A percentile compares a stretch with the other conserved stretches of the same genome.
phyloP scores from a whole-genome alignment of 2,113 vertebrate genomes.

The Turnix velox region DNA sequence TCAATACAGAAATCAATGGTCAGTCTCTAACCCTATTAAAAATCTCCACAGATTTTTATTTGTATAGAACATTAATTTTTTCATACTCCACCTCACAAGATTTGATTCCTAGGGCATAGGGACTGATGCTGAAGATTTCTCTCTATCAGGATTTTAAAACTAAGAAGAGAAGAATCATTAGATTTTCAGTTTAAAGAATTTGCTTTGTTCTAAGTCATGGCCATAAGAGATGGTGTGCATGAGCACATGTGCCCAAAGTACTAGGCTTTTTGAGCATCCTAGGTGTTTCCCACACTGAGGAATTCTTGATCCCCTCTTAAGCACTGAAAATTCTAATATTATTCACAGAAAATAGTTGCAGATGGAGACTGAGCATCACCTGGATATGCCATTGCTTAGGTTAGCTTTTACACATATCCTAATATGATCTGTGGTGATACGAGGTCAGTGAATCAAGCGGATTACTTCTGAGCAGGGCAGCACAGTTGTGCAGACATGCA shows the following conservation, averaged over 20 bases:
- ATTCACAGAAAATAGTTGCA: neutral
- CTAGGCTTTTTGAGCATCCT: neutral
- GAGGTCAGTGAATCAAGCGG: neutral
- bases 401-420: neutral
- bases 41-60: neutral
- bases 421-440: neutral
- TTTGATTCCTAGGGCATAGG: neutral
- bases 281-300: neutral
- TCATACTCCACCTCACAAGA: neutral
- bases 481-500: accelerated
- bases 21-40: neutral
- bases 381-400: too few species aligned
- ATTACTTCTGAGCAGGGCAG: neutral
- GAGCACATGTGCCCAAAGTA: neutral
- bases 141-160: neutral
- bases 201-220: neutral
- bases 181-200: neutral
- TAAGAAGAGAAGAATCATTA: neutral
- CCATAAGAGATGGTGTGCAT: neutral
- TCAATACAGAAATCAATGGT: neutral
- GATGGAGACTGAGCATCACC: neutral
- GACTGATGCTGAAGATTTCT: neutral
- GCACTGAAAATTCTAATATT: neutral
- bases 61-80: neutral
- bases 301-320: neutral